Base-by-base conservation (phyloP, 2,888 invertebrate genomes). In the Lysandra bellargus region DNA sequence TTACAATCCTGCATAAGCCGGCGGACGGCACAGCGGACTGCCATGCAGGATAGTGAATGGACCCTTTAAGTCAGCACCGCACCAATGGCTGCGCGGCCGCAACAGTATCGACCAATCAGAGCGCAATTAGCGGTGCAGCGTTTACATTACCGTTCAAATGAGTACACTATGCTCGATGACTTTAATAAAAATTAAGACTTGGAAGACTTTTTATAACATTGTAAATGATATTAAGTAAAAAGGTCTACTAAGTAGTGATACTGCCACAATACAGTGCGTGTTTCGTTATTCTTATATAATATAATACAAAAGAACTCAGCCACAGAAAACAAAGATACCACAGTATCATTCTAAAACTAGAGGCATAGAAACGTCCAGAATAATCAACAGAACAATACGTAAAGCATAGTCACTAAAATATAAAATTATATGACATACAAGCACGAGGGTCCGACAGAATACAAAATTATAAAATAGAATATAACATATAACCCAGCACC, bases 401-500 rank as follows among this genome's bases (percentile, higher is more conserved):
- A 84, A 90, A 91, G 90, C 87, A 84, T 88, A 85, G 83, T 86
- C 84, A 88, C 90, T 88, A 86, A 87, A 88, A 85, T 87, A 90
- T 88, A 88, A 91, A 83, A 89, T 73, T 90, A 92, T 88, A 91
- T 89, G 88, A 90, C 88, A 87, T 89, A 86, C 89, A 89, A 92
- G 88, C 90, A 90, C 88, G 88, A 90, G 88, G 90, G 90, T 92
- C 91, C 90, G 88, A 91, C 87, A 92, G 88, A 90, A 90, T 91
- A 92, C 91, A 92, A 91, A 87, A 88, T 88, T 91, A 92, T 91
- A 92, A 91, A 87, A 88, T 88, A 87, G 87, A 87, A 89, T 91
- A 92, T 92, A 92, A 89, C 88, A 91, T 89, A 89, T 57, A 92
- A 90, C 94, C 94, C 94, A 94, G 92, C 94, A 94, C 94, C 93